These are phyloP conservation scores for Ctenochaetus hawaiiensis DNA, from an alignment of 2,797 vertebrate species.

Conservation along the genomic window DNA sequence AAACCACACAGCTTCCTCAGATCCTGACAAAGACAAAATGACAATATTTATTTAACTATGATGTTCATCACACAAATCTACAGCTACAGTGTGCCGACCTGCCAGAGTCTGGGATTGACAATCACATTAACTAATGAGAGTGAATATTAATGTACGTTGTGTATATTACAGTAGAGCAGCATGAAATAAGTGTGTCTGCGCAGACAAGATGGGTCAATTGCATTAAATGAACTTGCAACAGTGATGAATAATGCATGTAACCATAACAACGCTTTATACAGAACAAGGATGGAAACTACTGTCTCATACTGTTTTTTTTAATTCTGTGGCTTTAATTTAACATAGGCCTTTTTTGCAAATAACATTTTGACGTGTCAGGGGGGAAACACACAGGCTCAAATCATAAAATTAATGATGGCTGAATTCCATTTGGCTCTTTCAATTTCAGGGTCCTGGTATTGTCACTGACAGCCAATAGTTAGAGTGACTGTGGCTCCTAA, in stretches of 20 bases:
- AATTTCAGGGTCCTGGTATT: background rate
- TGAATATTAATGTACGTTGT: slow-evolving; percentile 7
- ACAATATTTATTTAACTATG: background rate
- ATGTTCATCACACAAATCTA: slow-evolving; percentile 18
- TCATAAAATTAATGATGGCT: background rate
- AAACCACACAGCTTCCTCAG: slow-evolving; percentile 91
- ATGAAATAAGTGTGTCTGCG: background rate
- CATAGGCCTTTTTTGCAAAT: background rate
- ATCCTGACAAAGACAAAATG: slow-evolving; percentile 82
- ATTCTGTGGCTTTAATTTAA: background rate
- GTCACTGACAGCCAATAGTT: background rate
- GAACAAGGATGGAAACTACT: slow-evolving; percentile 1
- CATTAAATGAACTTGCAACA: slow-evolving; percentile 14
- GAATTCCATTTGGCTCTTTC: slow-evolving; percentile 1
- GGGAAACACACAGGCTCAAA: background rate
- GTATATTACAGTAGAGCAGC: background rate
- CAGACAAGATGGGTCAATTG: slow-evolving; percentile 10
- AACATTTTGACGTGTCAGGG: background rate
- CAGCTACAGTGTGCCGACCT: slow-evolving; percentile 3
- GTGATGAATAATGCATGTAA: slow-evolving; percentile 3
- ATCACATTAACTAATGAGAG: background rate
- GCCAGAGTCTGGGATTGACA: background rate
- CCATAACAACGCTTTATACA: slow-evolving; percentile 5
- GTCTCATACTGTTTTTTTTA: background rate
- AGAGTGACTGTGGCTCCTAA: no score